These are phyloP conservation scores for Sander vitreus DNA, from an alignment of 2,113 vertebrate species.

Conservation along the genomic window DNA sequence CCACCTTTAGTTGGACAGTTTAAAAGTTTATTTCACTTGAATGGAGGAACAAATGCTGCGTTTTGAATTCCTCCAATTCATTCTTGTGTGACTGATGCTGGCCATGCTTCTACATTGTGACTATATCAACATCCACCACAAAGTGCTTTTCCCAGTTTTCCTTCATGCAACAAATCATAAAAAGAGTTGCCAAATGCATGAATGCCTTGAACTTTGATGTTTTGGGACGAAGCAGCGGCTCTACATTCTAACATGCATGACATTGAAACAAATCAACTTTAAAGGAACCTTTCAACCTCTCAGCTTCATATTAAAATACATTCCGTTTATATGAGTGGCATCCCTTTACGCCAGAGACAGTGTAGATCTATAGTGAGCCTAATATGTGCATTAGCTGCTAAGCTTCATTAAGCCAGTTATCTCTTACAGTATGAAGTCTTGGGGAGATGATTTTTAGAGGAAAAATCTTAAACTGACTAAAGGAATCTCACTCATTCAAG, in stretches of 20 bases:
- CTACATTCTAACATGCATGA: constrained; percentile 88
- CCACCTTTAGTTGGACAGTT: constrained; percentile 48
- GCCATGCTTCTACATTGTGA: constrained; percentile 76
- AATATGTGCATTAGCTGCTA: constrained; percentile 64
- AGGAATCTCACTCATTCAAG: constrained; percentile 64
- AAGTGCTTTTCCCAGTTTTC: constrained; percentile 84
- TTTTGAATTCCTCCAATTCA: constrained; percentile 61
- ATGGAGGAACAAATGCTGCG: constrained; percentile 60
- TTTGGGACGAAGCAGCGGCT: constrained; percentile 65
- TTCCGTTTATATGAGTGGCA: constrained; percentile 82
- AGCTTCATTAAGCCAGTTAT: constrained; percentile 54
- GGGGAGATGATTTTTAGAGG: constrained; percentile 29
- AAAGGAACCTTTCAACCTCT: constrained; percentile 65
- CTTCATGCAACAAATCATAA: constrained; percentile 76
- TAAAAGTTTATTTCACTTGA: constrained; percentile 54
- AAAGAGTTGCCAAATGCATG: constrained; percentile 94
- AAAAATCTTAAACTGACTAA: constrained; percentile 50
- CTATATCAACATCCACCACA: constrained; percentile 79
- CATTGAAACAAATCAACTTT: constrained; percentile 79
- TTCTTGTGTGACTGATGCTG: constrained; percentile 65
- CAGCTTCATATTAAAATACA: constrained; percentile 77
- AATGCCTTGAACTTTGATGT: constrained; percentile 90
- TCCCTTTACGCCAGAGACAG: constrained; percentile 78
- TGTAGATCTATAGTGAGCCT: constrained; percentile 55
- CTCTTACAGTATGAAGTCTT: constrained; percentile 17